These are phyloP conservation scores for Danionella dracula DNA, from an alignment of 2,797 vertebrate genomes.

Conservation along the genomic window DNA sequence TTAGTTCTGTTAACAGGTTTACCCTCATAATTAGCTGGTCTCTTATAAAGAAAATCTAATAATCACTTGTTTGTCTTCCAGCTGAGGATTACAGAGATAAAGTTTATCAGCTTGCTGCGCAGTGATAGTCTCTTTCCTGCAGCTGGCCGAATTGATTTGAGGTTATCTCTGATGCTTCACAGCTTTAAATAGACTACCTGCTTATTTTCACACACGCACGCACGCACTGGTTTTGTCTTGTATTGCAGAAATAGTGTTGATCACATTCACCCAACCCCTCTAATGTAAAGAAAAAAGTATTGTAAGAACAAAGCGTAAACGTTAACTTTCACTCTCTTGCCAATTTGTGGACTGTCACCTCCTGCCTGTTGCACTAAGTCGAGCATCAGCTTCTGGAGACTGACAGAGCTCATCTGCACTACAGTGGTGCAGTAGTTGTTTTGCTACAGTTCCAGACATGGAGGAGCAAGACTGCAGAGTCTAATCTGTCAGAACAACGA, in stretches of 20 bases:
- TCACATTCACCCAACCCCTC: too few species aligned
- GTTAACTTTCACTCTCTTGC: too few species aligned
- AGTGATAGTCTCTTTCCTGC: background rate
- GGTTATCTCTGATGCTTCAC: background rate
- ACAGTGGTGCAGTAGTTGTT: background rate
- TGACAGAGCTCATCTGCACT: slow-evolving; percentile 17
- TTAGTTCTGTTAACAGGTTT: slow-evolving; percentile 47
- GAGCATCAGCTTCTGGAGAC: background rate
- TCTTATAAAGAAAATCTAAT: slow-evolving; percentile 48
- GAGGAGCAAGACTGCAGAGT: background rate
- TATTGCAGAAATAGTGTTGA: too few species aligned
- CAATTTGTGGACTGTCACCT: background rate
- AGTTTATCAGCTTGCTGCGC: slow-evolving; percentile 11
- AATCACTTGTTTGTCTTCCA: slow-evolving; percentile 43
- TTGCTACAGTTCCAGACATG: background rate
- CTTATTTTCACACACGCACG: background rate
- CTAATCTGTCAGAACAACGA: slow-evolving; percentile 18
- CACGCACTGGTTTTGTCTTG: too few species aligned
- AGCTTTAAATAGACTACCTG: background rate
- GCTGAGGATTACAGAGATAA: slow-evolving; percentile 45
- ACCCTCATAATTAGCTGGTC: slow-evolving; percentile 59
- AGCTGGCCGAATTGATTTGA: slow-evolving; percentile 2
- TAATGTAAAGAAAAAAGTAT: too few species aligned
- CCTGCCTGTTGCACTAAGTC: background rate
- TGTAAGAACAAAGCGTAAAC: too few species aligned